Evolutionary conservation across 2,888 invertebrate species (phyloP).

Genomic region (Chorisops tibialis): DNA sequence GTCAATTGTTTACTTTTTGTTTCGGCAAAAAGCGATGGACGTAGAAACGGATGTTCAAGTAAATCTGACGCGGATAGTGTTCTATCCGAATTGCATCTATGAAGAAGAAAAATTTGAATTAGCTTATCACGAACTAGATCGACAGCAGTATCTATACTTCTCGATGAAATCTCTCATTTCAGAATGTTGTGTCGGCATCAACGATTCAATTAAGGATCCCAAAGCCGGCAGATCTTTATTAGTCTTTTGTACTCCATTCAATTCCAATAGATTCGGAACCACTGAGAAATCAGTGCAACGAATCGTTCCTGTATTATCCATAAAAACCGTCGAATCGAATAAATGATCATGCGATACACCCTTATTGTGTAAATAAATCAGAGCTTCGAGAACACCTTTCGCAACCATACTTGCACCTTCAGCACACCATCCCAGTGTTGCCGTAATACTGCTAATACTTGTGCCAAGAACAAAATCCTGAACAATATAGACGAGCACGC

Average conservation of each 20-base stretch:
- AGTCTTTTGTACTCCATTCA: conserved; percentile 45
- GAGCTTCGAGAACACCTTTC: conserved; percentile 67
- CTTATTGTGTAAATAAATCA: conserved; percentile 75
- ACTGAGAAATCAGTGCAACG: conserved; percentile 49
- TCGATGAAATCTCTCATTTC: conserved; percentile 52
- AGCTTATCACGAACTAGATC: background rate
- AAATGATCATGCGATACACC: conserved; percentile 81
- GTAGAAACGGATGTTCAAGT: conserved; percentile 72
- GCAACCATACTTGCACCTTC: conserved; percentile 58
- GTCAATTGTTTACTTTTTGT: conserved; percentile 46
- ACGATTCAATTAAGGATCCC: conserved; percentile 47
- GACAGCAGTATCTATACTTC: conserved; percentile 39
- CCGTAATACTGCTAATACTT: conserved; percentile 47
- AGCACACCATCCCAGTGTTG: conserved; percentile 48
- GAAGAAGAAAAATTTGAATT: background rate
- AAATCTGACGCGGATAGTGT: conserved; percentile 72
- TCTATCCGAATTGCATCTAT: conserved; percentile 49
- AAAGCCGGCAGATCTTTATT: conserved; percentile 49
- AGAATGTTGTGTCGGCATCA: conserved; percentile 46
- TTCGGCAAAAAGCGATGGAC: conserved; percentile 52
- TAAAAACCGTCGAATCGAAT: conserved; percentile 68
- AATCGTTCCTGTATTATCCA: conserved; percentile 62
- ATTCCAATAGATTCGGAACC: conserved; percentile 47
- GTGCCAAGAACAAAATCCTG: conserved; percentile 62
- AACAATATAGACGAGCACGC: conserved; percentile 63